Conservation (phyloP, 2,113 vertebrate species). For the Amphiprion ocellaris region DNA sequence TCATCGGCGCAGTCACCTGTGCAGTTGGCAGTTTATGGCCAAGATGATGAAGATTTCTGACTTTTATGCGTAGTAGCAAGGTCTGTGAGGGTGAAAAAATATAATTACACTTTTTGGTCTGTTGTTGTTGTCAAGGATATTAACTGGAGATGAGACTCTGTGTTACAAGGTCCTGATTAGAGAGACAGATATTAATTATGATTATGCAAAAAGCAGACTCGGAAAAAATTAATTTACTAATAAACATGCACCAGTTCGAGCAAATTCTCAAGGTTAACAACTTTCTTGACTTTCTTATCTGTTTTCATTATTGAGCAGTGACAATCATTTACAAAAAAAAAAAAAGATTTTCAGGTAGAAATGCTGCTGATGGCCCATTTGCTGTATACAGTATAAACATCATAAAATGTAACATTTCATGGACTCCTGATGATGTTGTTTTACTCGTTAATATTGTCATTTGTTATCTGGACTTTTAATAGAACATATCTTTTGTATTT, state of each 20-base stretch:
- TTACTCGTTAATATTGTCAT: rapidly evolving
- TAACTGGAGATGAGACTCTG: conserved; percentile 23
- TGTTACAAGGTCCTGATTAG: conserved; percentile 54
- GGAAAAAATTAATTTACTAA: conserved; percentile 30
- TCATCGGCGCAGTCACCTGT: conserved; percentile 67
- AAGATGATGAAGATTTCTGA: conserved; percentile 55
- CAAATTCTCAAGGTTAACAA: conserved; percentile 43
- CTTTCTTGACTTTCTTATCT: conserved; percentile 18
- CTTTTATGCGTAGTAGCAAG: conserved; percentile 67
- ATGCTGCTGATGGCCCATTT: background rate
- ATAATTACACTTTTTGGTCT: conserved; percentile 62
- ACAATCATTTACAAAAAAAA: no score
- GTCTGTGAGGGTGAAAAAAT: conserved; percentile 54
- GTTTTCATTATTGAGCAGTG: background rate
- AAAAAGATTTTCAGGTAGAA: background rate
- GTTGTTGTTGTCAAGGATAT: conserved; percentile 57
- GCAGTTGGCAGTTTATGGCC: conserved; percentile 45
- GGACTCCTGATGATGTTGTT: background rate
- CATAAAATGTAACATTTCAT: background rate
- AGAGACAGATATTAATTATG: conserved; percentile 27
- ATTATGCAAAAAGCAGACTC: conserved; percentile 56
- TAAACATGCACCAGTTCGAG: conserved; percentile 26
- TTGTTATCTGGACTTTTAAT: background rate
- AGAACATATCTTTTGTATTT: background rate
- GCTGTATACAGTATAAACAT: background rate